Percentiles rank a stretch among this genome's conserved stretches.
Conservation (phyloP, 2,797 vertebrate species). For the Clamator glandarius region DNA sequence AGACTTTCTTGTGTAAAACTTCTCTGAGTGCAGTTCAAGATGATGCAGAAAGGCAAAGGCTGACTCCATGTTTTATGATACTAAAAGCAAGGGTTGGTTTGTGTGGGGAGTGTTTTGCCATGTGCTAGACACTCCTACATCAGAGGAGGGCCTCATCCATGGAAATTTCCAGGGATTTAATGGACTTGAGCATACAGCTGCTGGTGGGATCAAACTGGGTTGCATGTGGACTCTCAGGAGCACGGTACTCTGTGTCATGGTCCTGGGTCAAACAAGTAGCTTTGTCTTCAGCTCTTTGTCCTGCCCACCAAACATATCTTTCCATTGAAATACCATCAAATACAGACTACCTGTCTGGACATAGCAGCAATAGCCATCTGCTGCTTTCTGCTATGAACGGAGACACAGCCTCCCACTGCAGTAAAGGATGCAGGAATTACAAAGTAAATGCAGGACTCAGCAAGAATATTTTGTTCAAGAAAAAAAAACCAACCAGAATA, state of each 20-base stretch:
- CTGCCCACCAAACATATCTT: neutral
- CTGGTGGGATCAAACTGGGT: neutral
- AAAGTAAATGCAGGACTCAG: neutral
- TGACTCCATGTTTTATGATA: neutral
- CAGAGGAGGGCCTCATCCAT: neutral
- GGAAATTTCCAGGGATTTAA: neutral
- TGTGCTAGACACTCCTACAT: neutral
- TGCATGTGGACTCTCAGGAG: neutral
- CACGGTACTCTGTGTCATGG: accelerated
- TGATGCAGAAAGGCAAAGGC: neutral
- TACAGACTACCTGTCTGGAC: neutral
- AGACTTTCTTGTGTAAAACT: neutral
- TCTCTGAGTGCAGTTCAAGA: neutral
- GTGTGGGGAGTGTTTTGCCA: accelerated
- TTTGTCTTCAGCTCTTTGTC: neutral
- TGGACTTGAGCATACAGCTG: accelerated
- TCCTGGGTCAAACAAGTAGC: neutral
- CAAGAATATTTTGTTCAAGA: neutral
- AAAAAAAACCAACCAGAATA: neutral
- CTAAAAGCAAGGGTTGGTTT: neutral
- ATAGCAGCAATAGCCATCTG: accelerated
- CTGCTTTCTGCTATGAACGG: neutral
- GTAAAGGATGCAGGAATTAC: neutral
- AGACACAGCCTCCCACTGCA: neutral
- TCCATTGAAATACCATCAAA: neutral